Evolutionary conservation across 2,113 vertebrate species (phyloP).

Genomic region (Chaetorhynchus papuensis): DNA sequence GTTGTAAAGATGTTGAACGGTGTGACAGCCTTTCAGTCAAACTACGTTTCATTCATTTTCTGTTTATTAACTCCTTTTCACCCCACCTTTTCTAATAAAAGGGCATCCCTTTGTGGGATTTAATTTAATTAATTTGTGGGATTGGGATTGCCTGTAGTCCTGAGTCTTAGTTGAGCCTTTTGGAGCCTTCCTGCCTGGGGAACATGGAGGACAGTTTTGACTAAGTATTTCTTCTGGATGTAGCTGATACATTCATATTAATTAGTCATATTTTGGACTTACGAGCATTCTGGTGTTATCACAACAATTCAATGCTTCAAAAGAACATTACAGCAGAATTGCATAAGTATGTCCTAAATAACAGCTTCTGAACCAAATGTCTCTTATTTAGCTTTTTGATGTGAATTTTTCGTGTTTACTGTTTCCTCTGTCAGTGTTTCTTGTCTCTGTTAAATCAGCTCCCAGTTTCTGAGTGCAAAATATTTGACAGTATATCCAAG

Average conservation of each 20-base stretch:
- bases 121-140: neutral
- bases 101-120: neutral
- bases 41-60: neutral
- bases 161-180: neutral
- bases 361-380: neutral
- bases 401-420: neutral
- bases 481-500: neutral
- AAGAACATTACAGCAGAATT: neutral
- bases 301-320: neutral
- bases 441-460: neutral
- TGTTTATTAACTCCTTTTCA: neutral
- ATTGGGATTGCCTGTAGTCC: neutral
- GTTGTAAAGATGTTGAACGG: neutral
- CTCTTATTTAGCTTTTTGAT: neutral
- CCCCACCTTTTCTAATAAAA: neutral
- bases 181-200: neutral
- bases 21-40: neutral
- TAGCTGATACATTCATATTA: neutral
- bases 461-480: neutral
- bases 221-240: neutral
- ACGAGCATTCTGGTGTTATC: neutral
- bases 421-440: neutral
- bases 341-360: neutral
- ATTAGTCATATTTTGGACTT: neutral
- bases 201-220: neutral